Evolutionary conservation across 2,797 vertebrate genomes (phyloP).

Genomic region (Prionace glauca): DNA sequence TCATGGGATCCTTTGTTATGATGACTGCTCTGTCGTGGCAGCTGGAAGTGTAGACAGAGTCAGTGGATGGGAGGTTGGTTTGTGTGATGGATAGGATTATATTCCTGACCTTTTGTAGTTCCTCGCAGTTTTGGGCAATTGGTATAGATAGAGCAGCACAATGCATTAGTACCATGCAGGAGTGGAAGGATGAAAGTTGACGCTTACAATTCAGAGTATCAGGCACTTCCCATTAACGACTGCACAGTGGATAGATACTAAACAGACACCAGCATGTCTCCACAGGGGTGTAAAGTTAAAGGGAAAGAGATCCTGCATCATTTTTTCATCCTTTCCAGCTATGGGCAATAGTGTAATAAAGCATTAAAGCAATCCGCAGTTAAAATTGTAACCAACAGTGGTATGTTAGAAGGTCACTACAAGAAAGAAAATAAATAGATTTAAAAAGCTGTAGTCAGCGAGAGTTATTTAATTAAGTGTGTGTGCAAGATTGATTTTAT

Average conservation of each 20-base stretch:
- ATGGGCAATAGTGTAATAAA: not conserved
- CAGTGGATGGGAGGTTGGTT: too few species aligned
- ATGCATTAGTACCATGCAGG: not conserved
- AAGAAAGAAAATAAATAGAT: not conserved
- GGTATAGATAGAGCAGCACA: not conserved
- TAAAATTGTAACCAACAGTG: not conserved
- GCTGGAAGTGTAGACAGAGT: too few species aligned
- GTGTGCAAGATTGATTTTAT: not conserved
- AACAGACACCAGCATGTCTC: not conserved
- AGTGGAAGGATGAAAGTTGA: not conserved
- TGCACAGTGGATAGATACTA: not conserved
- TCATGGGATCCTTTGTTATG: too few species aligned
- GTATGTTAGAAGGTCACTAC: not conserved
- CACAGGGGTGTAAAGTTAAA: not conserved
- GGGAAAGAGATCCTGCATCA: not conserved
- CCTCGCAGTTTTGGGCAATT: too few species aligned
- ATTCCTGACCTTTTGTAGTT: too few species aligned
- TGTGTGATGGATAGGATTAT: too few species aligned
- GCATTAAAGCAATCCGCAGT: not conserved
- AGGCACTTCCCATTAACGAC: too few species aligned
- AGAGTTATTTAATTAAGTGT: not conserved
- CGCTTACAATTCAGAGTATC: not conserved
- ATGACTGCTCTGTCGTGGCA: too few species aligned
- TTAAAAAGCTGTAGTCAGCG: not conserved
- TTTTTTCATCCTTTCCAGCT: not conserved